These are phyloP conservation scores for Drosophila biarmipes DNA, from an alignment of 1,140 invertebrate species.

Conservation along the genomic window DNA sequence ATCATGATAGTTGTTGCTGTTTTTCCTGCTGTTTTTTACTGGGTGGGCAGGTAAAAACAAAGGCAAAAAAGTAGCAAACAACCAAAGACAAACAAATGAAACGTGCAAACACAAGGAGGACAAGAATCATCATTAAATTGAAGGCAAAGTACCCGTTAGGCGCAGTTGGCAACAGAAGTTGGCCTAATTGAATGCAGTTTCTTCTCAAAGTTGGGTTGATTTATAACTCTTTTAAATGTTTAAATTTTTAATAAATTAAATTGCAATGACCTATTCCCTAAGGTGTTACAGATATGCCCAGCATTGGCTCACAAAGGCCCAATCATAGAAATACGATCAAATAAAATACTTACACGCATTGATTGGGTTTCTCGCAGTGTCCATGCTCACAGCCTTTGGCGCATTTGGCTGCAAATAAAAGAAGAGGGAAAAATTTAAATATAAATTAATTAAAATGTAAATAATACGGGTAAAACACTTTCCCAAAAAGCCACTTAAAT, in stretches of 20 bases:
- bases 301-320: not conserved
- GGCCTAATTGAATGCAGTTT: not conserved
- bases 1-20: constrained; percentile 34
- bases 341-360: constrained; percentile 95
- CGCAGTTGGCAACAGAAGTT: constrained; percentile 14
- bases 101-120: constrained; percentile 34
- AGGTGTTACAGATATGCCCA: not conserved
- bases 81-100: constrained; percentile 36
- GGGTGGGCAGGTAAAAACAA: constrained; percentile 10
- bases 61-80: constrained; percentile 8
- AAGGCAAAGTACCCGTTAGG: constrained; percentile 34
- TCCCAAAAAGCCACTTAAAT: constrained; percentile 48
- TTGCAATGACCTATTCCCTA: not conserved
- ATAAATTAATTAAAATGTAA: constrained; percentile 72
- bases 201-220: not conserved
- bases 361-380: constrained; percentile 95
- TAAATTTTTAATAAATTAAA: not conserved
- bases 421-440: constrained; percentile 85
- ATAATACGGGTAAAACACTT: constrained; percentile 54
- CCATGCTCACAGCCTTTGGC: constrained; percentile 96
- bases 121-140: constrained; percentile 44
- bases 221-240: not conserved
- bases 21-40: constrained; percentile 19
- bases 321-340: constrained; percentile 31
- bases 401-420: constrained; percentile 94